Percentiles rank a stretch among this genome's conserved stretches.
These are phyloP conservation scores for Micoletzkya japonica DNA, from an alignment of 2,888 invertebrate species.

Conservation along the genomic window DNA sequence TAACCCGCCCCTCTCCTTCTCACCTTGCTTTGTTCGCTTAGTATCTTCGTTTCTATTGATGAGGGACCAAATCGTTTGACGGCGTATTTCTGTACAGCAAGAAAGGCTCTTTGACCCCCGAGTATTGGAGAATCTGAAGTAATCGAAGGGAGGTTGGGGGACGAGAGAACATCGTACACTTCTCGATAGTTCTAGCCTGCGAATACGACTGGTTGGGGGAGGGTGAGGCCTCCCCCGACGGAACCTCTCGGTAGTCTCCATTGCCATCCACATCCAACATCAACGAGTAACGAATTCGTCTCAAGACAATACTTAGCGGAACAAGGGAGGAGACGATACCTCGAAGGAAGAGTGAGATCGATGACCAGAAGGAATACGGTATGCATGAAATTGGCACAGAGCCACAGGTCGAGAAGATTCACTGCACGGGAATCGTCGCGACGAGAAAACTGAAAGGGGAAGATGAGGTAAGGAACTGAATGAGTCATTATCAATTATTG, in stretches of 20 bases:
- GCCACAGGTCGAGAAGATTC: slow-evolving; percentile 58
- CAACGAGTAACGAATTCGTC: slow-evolving; percentile 46
- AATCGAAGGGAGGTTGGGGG: neutral
- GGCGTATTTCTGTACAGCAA: slow-evolving; percentile 30
- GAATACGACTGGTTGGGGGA: slow-evolving; percentile 14
- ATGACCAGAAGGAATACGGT: slow-evolving; percentile 41
- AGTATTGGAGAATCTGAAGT: slow-evolving; percentile 29
- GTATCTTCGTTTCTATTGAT: slow-evolving; percentile 27
- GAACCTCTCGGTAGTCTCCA: slow-evolving; percentile 12
- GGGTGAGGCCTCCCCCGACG: slow-evolving; percentile 11
- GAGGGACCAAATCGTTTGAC: slow-evolving; percentile 22
- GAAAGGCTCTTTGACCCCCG: slow-evolving; percentile 24
- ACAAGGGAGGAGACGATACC: slow-evolving; percentile 5
- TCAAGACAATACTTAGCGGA: neutral
- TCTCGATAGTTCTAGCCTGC: slow-evolving; percentile 23
- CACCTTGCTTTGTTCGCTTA: slow-evolving; percentile 5
- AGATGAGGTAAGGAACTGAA: neutral
- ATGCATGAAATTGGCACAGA: slow-evolving; percentile 56
- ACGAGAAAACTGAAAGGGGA: slow-evolving; percentile 22
- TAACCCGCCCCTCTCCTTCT: neutral
- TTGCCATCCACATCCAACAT: slow-evolving; percentile 44
- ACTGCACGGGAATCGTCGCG: slow-evolving; percentile 31
- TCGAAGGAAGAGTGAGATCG: slow-evolving; percentile 30
- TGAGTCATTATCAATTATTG: neutral
- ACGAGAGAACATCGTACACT: neutral